Evolutionary conservation across 2,797 vertebrate genomes (phyloP).

Genomic region (Sebastes steindachneri): DNA sequence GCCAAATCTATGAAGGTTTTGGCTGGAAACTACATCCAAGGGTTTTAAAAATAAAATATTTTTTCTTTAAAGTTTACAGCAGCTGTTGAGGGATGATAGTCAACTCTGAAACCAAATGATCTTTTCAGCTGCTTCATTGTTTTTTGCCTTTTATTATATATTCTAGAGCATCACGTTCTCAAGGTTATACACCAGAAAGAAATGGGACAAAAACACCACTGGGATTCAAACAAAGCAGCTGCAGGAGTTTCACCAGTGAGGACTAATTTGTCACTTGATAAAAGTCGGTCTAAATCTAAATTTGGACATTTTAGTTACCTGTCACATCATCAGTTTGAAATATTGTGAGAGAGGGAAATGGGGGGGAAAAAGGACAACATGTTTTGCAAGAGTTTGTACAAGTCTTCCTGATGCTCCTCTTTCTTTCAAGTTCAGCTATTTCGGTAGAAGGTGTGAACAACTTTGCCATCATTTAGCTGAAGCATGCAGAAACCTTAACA

Average conservation of each 20-base stretch:
- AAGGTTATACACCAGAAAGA: slow-evolving; percentile 17
- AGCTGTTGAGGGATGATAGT: background rate
- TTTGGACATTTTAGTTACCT: background rate
- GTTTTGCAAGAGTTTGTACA: background rate
- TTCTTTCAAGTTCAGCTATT: background rate
- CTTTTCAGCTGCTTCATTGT: background rate
- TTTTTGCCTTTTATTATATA: background rate
- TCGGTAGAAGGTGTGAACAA: background rate
- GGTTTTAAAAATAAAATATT: background rate
- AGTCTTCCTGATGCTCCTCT: background rate
- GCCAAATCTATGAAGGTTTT: no score
- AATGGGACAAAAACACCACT: slow-evolving; percentile 9
- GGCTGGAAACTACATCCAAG: background rate
- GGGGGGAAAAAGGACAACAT: background rate
- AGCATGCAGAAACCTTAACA: slow-evolving; percentile 6
- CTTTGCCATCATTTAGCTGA: slow-evolving; percentile 13
- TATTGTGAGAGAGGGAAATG: background rate
- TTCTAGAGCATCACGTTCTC: background rate
- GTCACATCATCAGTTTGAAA: background rate
- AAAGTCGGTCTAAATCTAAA: background rate
- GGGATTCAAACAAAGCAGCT: slow-evolving; percentile 25
- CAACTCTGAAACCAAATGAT: background rate
- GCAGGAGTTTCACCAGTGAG: background rate
- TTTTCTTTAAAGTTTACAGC: background rate
- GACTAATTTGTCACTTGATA: slow-evolving; percentile 4